phyloP scores from a whole-genome alignment of 2,113 vertebrate genomes.

The Chionis minor region DNA sequence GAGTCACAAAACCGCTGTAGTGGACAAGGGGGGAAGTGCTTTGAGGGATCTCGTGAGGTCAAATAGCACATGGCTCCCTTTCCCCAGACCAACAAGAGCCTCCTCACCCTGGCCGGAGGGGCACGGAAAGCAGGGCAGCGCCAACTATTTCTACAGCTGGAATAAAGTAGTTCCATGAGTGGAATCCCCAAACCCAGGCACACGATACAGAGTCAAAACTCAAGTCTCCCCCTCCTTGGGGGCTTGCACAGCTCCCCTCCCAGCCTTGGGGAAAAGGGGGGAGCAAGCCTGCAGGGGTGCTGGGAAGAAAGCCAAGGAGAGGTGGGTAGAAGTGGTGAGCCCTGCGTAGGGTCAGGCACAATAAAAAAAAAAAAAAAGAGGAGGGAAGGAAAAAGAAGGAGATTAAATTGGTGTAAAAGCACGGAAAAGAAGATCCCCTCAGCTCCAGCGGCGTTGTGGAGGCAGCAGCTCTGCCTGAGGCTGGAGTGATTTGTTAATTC shows the following conservation, averaged over 20 bases:
- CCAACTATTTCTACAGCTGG: not conserved
- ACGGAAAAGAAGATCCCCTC: slow-evolving; percentile 9
- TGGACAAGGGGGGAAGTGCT: not conserved
- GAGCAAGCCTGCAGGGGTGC: not conserved
- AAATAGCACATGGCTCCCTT: not conserved
- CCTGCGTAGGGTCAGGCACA: not conserved
- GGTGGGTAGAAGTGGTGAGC: accelerated
- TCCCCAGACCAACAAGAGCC: not conserved
- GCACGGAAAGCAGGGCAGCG: not conserved
- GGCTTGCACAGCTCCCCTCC: not conserved
- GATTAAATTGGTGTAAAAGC: not conserved
- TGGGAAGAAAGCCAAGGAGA: not conserved
- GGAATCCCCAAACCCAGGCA: not conserved
- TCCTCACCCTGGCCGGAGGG: not conserved
- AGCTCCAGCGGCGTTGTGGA: not conserved
- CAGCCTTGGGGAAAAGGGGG: not conserved
- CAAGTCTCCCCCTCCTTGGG: accelerated
- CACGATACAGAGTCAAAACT: not conserved
- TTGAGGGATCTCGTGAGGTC: not conserved
- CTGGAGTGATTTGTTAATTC: slow-evolving; percentile 69
- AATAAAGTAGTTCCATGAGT: not conserved
- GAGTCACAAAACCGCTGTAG: not conserved
- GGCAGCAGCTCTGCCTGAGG: slow-evolving; percentile 33
- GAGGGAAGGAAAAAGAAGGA: not conserved
- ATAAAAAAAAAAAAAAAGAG: not conserved